A percentile compares a stretch with the other conserved stretches of the same genome.
phyloP scores from a whole-genome alignment of 2,113 vertebrate genomes.

The Entelurus aequoreus region DNA sequence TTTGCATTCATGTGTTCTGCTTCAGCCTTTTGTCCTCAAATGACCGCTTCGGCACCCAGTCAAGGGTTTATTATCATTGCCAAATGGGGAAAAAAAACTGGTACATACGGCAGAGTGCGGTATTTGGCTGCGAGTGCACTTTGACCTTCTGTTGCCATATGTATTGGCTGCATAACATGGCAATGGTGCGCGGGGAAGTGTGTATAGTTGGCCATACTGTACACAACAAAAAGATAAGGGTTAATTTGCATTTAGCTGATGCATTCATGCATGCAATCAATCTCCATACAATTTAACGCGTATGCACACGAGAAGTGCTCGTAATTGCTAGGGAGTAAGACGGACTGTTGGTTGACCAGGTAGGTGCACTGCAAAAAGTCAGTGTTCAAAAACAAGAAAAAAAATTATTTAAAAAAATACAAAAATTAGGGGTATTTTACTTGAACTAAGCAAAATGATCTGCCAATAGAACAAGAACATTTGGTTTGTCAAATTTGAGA shows the following conservation, averaged over 20 bases:
- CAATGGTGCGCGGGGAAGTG: too few species aligned
- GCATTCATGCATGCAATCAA: not conserved
- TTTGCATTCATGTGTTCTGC: conserved; percentile 31
- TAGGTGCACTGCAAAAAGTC: conserved; percentile 9
- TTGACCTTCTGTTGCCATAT: not conserved
- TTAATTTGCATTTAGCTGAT: conserved; percentile 1
- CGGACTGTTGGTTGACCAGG: not conserved
- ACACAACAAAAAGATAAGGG: not conserved
- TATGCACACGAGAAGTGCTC: not conserved
- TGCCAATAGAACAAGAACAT: too few species aligned
- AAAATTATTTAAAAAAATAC: too few species aligned
- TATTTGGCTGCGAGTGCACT: conserved; percentile 1
- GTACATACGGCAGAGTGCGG: conserved; percentile 10
- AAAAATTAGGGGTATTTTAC: too few species aligned
- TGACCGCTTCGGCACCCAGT: conserved; percentile 31
- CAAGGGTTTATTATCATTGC: not conserved
- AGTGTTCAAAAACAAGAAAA: too few species aligned
- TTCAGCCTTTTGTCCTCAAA: conserved; percentile 42
- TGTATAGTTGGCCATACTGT: not conserved
- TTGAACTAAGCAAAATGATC: too few species aligned
- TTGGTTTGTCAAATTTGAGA: too few species aligned
- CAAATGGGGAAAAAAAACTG: conserved; percentile 7
- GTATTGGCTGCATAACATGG: not conserved
- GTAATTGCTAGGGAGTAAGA: conserved; percentile 4
- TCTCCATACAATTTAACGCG: not conserved